Percentiles rank a stretch among this genome's conserved stretches.
Conservation (phyloP, 2,797 vertebrate genomes). For the Microtus agrestis region DNA sequence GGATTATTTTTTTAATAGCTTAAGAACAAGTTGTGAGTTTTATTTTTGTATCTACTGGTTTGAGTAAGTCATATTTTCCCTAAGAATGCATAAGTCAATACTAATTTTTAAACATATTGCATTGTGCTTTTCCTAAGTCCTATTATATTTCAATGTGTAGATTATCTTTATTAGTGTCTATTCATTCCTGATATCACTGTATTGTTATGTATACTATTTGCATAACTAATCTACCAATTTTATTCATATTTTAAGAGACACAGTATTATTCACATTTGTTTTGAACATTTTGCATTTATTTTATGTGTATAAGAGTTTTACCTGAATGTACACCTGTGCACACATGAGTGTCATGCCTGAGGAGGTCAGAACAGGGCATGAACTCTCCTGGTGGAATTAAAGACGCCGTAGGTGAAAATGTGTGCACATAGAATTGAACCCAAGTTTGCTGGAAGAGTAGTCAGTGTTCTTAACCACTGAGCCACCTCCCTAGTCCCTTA, state of each 20-base stretch:
- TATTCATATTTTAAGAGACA: neutral
- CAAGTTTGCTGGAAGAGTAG: neutral
- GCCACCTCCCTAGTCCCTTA: neutral
- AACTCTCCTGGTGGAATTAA: neutral
- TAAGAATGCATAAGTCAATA: neutral
- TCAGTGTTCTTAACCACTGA: neutral
- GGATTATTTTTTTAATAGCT: neutral
- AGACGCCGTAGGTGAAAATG: too few species aligned
- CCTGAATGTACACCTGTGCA: neutral
- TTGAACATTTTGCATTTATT: neutral
- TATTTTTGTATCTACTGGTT: constrained; percentile 11
- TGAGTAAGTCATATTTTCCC: constrained; percentile 28
- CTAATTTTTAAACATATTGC: constrained; percentile 22
- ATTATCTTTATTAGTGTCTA: neutral
- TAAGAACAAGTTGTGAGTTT: constrained; percentile 35
- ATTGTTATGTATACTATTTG: neutral
- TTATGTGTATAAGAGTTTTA: neutral
- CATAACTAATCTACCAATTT: neutral
- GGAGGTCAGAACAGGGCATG: neutral
- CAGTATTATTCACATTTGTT: neutral
- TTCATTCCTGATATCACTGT: constrained; percentile 29
- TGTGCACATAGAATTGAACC: neutral
- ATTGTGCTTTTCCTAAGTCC: neutral
- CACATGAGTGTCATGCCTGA: neutral
- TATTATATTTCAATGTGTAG: neutral